phyloP scores from a whole-genome alignment of 1,140 invertebrate species.

The Drosophila pseudoananassae region DNA sequence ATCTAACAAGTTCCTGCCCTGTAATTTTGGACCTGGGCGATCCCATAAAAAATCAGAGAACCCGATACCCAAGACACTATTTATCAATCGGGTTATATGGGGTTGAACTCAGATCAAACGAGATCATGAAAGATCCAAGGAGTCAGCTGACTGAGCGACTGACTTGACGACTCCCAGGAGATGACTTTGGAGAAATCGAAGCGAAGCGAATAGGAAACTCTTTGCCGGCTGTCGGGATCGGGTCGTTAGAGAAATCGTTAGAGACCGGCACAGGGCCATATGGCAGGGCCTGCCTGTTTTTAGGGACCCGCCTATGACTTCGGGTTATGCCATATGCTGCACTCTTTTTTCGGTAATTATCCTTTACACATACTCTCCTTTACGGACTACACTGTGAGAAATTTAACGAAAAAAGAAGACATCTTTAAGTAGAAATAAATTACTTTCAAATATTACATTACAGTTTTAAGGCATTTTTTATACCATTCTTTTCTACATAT shows the following conservation, averaged over 20 bases:
- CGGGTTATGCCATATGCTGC: slow-evolving; percentile 57
- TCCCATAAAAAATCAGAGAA: slow-evolving; percentile 60
- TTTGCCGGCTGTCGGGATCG: slow-evolving; percentile 59
- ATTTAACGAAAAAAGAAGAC: neutral
- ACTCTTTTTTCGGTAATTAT: slow-evolving; percentile 70
- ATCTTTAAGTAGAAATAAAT: neutral
- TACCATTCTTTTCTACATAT: no score
- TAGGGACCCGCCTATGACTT: slow-evolving; percentile 39
- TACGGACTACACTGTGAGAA: slow-evolving; percentile 2
- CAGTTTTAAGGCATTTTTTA: neutral
- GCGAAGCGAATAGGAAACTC: slow-evolving; percentile 54
- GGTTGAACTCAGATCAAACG: slow-evolving; percentile 55
- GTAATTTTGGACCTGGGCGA: slow-evolving; percentile 55
- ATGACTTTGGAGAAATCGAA: slow-evolving; percentile 55
- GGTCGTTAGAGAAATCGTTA: slow-evolving; percentile 25
- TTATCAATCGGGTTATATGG: slow-evolving; percentile 48
- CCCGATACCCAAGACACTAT: slow-evolving; percentile 42
- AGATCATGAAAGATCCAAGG: slow-evolving; percentile 68
- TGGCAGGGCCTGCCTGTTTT: slow-evolving; percentile 43
- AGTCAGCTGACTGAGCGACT: slow-evolving; percentile 55
- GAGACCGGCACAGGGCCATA: slow-evolving; percentile 45
- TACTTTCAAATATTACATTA: neutral
- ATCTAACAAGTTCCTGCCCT: slow-evolving; percentile 54
- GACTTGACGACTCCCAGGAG: slow-evolving; percentile 34
- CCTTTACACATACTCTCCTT: slow-evolving; percentile 48